These are phyloP conservation scores for Drosophila infuscata DNA, from an alignment of 2,888 invertebrate species.

Conservation along the genomic window DNA sequence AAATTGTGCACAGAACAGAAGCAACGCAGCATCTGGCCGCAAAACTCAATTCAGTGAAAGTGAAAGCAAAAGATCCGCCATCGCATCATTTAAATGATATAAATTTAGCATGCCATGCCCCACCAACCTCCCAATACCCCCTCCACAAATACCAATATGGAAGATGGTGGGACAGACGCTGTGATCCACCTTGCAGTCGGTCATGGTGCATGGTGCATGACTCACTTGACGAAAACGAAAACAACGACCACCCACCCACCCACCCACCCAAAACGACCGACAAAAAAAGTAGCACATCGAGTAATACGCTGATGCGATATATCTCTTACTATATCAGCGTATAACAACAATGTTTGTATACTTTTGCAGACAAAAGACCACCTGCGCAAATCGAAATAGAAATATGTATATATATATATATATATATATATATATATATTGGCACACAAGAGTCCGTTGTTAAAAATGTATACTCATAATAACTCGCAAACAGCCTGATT, in stretches of 20 bases:
- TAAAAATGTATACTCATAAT: neutral
- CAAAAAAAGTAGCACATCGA: conserved; percentile 27
- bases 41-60: conserved; percentile 4
- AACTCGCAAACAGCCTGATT: neutral
- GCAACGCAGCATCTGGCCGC: neutral
- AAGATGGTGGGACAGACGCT: neutral
- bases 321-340: neutral
- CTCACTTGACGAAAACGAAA: conserved; percentile 10
- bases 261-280: conserved; percentile 29
- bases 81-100: conserved; percentile 69
- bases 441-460: neutral
- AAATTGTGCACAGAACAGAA: conserved; percentile 35
- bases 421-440: neutral
- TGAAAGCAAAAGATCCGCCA: conserved; percentile 49
- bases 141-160: neutral
- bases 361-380: neutral
- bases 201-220: conserved; percentile 59
- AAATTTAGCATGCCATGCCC: conserved; percentile 46
- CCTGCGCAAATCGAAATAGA: neutral
- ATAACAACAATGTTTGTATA: neutral
- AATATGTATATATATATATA: neutral
- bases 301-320: neutral
- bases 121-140: neutral
- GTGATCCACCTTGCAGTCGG: conserved; percentile 40
- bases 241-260: conserved; percentile 60